These are phyloP conservation scores for Sphaerodactylus townsendi DNA, from an alignment of 2,113 vertebrate genomes.

Conservation along the genomic window DNA sequence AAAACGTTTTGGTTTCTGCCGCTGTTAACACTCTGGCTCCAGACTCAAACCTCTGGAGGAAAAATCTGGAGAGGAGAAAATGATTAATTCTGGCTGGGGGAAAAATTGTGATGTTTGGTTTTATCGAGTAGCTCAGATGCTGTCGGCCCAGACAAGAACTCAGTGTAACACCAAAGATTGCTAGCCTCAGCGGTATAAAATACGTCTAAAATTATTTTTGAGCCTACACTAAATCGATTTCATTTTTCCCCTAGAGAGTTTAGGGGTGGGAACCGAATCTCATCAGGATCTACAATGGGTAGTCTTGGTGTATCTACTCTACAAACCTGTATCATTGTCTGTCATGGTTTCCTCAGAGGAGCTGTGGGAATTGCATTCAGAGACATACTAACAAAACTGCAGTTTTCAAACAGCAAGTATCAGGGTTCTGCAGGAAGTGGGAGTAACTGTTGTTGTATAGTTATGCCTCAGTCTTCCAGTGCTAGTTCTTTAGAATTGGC, in stretches of 20 bases:
- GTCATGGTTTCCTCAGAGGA: no score
- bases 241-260: not conserved
- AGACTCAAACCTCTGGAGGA: slow-evolving; percentile 89
- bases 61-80: slow-evolving; percentile 77
- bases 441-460: no score
- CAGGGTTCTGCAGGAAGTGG: no score
- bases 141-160: not conserved
- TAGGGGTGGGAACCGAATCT: not conserved
- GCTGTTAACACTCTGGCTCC: slow-evolving; percentile 85
- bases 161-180: not conserved
- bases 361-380: no score
- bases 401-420: no score
- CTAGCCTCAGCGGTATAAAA: not conserved
- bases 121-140: not conserved
- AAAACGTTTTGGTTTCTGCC: slow-evolving; percentile 86
- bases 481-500: no score
- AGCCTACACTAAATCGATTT: not conserved
- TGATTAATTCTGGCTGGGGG: not conserved
- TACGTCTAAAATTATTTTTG: no score
- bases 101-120: not conserved
- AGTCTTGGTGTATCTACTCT: no score
- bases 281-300: not conserved
- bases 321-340: no score
- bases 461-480: no score
- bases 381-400: no score